Evolutionary conservation across 2,888 invertebrate genomes (phyloP).

Genomic region (Dryocosmus kuriphilus): DNA sequence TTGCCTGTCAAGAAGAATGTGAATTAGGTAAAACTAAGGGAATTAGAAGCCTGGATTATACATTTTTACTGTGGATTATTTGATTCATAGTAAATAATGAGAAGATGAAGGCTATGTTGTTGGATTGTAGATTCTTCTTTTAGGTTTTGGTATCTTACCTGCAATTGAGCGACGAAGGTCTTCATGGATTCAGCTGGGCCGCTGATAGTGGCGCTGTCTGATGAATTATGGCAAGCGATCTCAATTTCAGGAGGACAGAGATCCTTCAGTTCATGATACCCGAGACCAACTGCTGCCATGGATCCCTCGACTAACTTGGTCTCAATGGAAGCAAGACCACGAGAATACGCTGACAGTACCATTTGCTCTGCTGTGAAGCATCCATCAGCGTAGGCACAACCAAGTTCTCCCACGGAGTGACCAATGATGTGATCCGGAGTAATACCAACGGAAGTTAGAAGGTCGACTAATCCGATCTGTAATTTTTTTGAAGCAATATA

Average conservation of each 20-base stretch:
- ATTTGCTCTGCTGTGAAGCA: constrained; percentile 83
- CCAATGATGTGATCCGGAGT: constrained; percentile 88
- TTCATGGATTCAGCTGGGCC: constrained; percentile 87
- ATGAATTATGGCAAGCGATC: constrained; percentile 92
- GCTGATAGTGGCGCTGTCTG: constrained; percentile 93
- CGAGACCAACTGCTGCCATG: constrained; percentile 92
- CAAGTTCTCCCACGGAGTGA: constrained; percentile 96
- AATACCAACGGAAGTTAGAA: constrained; percentile 81
- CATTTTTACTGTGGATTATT: too few relatives aligned
- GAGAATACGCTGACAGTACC: constrained; percentile 69
- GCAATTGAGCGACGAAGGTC: constrained; percentile 83
- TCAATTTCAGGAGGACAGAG: constrained; percentile 88
- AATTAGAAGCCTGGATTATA: too few relatives aligned
- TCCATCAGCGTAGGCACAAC: constrained; percentile 97
- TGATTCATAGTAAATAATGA: too few relatives aligned
- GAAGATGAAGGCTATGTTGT: too few relatives aligned
- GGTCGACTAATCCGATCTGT: constrained; percentile 83
- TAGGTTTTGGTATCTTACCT: constrained; percentile 59
- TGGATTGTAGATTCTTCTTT: background rate
- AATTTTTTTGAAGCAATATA: constrained; percentile 34
- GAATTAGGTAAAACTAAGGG: too few relatives aligned
- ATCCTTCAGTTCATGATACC: constrained; percentile 81
- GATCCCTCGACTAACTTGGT: constrained; percentile 82
- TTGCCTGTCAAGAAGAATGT: constrained; percentile 76
- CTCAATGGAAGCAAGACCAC: constrained; percentile 70